Conservation (phyloP, 2,797 vertebrate species). For the Benthosema pterotum region DNA sequence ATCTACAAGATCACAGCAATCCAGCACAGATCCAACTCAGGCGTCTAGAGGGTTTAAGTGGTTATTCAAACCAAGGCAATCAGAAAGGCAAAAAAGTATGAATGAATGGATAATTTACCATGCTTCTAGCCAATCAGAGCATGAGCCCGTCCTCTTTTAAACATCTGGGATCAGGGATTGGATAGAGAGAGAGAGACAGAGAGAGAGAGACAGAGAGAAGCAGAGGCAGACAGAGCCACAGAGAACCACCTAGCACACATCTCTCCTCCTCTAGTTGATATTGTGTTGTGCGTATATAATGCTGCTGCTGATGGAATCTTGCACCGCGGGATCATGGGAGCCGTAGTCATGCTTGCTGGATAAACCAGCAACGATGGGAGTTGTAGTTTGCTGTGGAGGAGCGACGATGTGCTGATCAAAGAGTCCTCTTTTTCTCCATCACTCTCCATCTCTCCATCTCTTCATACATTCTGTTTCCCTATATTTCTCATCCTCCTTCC, state of each 20-base stretch:
- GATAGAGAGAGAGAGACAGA: conserved; percentile 19
- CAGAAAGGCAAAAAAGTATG: conserved; percentile 29
- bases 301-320: conserved; percentile 47
- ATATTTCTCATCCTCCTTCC: conserved; percentile 15
- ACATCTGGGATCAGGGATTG: conserved; percentile 55
- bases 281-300: neutral
- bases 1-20: no score
- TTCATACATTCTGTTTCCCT: neutral
- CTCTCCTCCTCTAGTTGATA: no score
- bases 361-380: conserved; percentile 35
- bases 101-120: conserved; percentile 58
- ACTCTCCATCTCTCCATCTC: neutral
- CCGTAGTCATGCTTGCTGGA: conserved; percentile 48
- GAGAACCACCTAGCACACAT: conserved; percentile 10
- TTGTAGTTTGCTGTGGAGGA: conserved; percentile 45
- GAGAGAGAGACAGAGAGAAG: conserved; percentile 21
- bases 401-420: no score
- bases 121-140: conserved; percentile 53
- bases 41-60: no score
- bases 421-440: conserved; percentile 13
- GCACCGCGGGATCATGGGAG: conserved; percentile 60
- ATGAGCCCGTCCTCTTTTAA: conserved; percentile 25
- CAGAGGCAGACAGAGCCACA: conserved; percentile 10
- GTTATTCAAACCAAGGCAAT: neutral
- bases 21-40: no score